phyloP scores from a whole-genome alignment of 2,888 invertebrate genomes.

The Drosophila algonquin region DNA sequence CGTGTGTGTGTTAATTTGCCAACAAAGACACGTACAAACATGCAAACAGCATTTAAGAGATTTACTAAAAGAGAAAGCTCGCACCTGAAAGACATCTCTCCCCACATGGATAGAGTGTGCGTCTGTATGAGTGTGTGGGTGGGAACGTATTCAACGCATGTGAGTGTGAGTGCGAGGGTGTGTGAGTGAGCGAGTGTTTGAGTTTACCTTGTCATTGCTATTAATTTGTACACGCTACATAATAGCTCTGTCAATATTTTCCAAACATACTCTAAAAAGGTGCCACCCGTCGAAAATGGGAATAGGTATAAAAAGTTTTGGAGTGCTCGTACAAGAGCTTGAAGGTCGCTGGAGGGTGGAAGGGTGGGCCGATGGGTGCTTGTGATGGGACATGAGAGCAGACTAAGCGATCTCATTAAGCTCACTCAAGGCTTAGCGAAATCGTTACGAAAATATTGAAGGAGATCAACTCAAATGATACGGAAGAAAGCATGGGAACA shows the following conservation, averaged over 20 bases:
- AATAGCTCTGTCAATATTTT: conserved; percentile 76
- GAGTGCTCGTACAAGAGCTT: conserved; percentile 10
- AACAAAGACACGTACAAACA: conserved; percentile 74
- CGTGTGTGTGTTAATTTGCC: conserved; percentile 70
- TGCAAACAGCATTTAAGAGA: conserved; percentile 71
- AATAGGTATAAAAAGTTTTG: conserved; percentile 32
- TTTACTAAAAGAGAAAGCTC: conserved; percentile 49
- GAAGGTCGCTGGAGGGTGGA: not conserved
- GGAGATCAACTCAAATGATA: no score
- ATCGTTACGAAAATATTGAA: no score
- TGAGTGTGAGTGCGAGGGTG: not conserved
- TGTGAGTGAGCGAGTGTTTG: conserved; percentile 21
- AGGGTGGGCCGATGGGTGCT: not conserved
- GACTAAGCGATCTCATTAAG: not conserved
- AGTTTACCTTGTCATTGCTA: conserved; percentile 68
- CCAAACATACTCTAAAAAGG: conserved; percentile 63
- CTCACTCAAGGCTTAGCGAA: not conserved
- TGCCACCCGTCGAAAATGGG: conserved; percentile 25
- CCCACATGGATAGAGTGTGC: conserved; percentile 25
- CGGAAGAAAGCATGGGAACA: no score
- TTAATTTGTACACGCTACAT: conserved; percentile 72
- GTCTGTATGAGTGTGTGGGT: conserved; percentile 1
- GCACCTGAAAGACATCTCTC: conserved; percentile 55
- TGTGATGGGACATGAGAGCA: not conserved
- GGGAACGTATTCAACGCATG: not conserved